These are phyloP conservation scores for Gambusia affinis DNA, from an alignment of 2,113 vertebrate genomes.

Conservation along the genomic window DNA sequence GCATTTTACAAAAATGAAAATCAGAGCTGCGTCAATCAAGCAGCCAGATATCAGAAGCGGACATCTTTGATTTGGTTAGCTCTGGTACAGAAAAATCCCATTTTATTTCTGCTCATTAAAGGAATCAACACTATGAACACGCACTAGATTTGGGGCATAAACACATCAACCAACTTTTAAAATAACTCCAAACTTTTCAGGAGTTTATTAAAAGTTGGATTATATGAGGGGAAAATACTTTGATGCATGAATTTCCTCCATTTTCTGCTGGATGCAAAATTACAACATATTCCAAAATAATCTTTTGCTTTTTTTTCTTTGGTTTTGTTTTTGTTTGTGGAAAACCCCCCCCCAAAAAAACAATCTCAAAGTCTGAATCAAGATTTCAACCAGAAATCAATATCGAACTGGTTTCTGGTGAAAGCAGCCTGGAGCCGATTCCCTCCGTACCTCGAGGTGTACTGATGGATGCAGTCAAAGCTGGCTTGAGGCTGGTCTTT, in stretches of 20 bases:
- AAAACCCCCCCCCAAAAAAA: not conserved
- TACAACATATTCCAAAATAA: not conserved
- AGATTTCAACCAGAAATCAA: not conserved
- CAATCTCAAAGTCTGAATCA: not conserved
- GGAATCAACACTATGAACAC: not conserved
- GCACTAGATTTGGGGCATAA: not conserved
- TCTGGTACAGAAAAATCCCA: not conserved
- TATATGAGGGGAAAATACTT: not conserved
- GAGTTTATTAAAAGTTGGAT: not conserved
- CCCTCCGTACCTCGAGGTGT: constrained; percentile 73
- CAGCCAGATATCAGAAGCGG: too few relatives aligned
- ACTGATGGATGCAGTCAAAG: constrained; percentile 83
- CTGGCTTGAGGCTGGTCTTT: constrained; percentile 83
- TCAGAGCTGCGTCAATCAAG: not conserved
- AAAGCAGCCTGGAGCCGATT: not conserved
- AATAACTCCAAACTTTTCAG: not conserved
- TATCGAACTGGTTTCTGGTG: not conserved
- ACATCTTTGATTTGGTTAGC: not conserved
- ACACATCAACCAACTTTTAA: too few relatives aligned
- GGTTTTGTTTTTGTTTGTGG: not conserved
- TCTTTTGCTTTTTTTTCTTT: not conserved
- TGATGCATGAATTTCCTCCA: not conserved
- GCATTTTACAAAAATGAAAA: not conserved
- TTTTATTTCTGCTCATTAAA: not conserved
- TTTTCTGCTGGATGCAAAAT: not conserved